Percentiles rank a stretch among this genome's conserved stretches.
Conservation (phyloP, 2,113 vertebrate genomes). For the Catagonus wagneri region DNA sequence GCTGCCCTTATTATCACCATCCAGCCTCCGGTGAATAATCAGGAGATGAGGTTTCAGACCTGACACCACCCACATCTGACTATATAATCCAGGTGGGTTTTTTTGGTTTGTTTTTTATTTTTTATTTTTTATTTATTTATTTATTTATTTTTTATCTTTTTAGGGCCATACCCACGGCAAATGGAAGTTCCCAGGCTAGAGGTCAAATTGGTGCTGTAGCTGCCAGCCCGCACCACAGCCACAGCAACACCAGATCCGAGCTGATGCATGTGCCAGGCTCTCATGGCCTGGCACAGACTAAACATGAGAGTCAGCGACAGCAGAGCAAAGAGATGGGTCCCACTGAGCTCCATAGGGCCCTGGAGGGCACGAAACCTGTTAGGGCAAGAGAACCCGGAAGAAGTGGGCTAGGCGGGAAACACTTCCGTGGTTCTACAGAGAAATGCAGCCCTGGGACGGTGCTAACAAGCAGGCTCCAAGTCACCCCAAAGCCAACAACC, state of each 20-base stretch:
- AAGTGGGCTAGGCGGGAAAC: not conserved
- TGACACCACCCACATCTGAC: not conserved
- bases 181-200: too few relatives aligned
- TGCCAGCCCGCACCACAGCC: too few relatives aligned
- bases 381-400: not conserved
- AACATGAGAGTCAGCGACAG: fast-evolving
- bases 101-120: too few relatives aligned
- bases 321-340: not conserved
- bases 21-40: not conserved
- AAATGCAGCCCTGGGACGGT: too few relatives aligned
- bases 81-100: not conserved
- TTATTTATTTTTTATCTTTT: too few relatives aligned
- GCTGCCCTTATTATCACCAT: not conserved
- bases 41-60: not conserved
- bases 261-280: not conserved
- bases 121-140: too few relatives aligned
- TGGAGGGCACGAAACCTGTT: not conserved
- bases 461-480: not conserved
- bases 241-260: not conserved
- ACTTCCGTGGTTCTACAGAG: not conserved
- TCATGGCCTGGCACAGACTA: not conserved
- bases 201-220: too few relatives aligned
- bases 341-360: fast-evolving
- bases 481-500: not conserved
- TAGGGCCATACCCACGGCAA: too few relatives aligned